phyloP scores from a whole-genome alignment of 2,888 invertebrate species.

The Galerucella calmariensis region DNA sequence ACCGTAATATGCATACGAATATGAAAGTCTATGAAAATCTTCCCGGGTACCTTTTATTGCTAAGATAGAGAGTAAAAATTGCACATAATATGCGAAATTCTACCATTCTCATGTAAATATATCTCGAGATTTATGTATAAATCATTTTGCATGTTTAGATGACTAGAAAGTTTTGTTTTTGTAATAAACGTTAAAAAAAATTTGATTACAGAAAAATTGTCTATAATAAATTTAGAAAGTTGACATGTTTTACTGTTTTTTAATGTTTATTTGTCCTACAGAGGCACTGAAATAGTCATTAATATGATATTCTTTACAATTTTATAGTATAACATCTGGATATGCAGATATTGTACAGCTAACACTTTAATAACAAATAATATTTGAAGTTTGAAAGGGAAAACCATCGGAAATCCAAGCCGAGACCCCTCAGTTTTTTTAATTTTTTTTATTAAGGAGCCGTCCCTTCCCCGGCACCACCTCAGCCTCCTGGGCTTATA shows the following conservation, averaged over 20 bases:
- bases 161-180: background rate
- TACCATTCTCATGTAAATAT: background rate
- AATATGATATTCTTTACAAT: background rate
- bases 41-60: background rate
- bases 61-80: background rate
- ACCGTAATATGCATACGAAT: background rate
- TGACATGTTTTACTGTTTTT: background rate
- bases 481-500: too few species aligned
- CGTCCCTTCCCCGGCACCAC: too few species aligned
- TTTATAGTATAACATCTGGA: background rate
- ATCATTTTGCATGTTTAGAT: background rate
- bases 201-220: background rate
- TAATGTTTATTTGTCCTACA: background rate
- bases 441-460: too few species aligned
- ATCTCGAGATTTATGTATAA: constrained; percentile 3
- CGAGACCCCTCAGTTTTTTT: too few species aligned
- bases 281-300: background rate
- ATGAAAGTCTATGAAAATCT: background rate
- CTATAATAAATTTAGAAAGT: constrained; percentile 2
- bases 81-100: background rate
- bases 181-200: background rate
- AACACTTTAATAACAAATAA: too few species aligned
- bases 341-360: background rate
- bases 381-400: too few species aligned
- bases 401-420: too few species aligned